Evolutionary conservation across 1,140 invertebrate genomes (phyloP).

Genomic region (Gryon sp.): DNA sequence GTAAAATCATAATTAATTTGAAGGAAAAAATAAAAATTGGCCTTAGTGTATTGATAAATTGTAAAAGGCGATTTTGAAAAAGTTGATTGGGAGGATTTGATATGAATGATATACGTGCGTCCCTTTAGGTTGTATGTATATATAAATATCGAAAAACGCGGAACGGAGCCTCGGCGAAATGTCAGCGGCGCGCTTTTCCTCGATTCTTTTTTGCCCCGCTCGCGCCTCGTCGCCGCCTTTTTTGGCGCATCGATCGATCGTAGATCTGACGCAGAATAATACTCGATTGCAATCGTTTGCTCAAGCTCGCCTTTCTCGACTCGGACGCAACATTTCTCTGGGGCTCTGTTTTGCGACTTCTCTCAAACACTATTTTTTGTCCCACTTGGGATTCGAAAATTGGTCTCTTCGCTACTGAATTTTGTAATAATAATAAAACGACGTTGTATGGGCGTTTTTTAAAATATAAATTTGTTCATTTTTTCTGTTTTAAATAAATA

Average conservation of each 20-base stretch:
- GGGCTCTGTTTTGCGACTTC: constrained; percentile 6
- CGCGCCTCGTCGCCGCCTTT: constrained; percentile 22
- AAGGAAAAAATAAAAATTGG: too few species aligned
- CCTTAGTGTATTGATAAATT: too few species aligned
- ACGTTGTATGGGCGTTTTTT: background rate
- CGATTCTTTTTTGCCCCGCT: constrained; percentile 3
- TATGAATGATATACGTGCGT: constrained; percentile 4
- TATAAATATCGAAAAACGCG: constrained; percentile 36
- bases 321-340: constrained; percentile 16
- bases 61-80: too few species aligned
- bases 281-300: constrained; percentile 44
- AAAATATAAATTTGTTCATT: background rate
- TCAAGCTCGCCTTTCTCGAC: constrained; percentile 30
- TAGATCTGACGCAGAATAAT: constrained; percentile 41
- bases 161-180: constrained; percentile 50
- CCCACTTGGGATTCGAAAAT: background rate
- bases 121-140: constrained; percentile 15
- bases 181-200: constrained; percentile 43
- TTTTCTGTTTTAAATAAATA: too few species aligned
- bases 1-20: too few species aligned
- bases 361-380: background rate
- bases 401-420: background rate
- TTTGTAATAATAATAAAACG: background rate
- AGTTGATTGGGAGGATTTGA: constrained; percentile 17
- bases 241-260: constrained; percentile 37